Base-by-base conservation (phyloP, 2,888 invertebrate species). In the Xestobium rufovillosum region DNA sequence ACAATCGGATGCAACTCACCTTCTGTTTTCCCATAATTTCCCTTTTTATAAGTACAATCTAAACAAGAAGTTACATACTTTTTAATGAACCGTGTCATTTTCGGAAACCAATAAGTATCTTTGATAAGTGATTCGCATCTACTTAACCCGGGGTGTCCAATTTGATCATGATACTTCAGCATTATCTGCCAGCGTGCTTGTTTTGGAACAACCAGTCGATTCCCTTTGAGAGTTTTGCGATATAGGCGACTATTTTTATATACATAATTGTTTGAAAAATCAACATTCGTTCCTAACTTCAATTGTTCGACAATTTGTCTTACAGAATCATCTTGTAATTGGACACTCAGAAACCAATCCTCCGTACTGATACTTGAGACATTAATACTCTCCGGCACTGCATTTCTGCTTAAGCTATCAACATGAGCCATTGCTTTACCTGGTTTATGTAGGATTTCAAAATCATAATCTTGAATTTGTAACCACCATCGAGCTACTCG, bases 151-250 rank as follows among this genome's bases (percentile, higher is more conserved):
- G 51, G 37, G 33, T 60, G 55, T 2, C 59, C 58, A n/a, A 58
- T 52, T 1, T 57, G 49, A 38, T 59, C 57, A 34, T 57, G 59
- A 27, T 50, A 45, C 50, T 50, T 56, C 26, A 53, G 53, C 1
- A 55, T 9, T 3, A 59, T 33, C 36, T 42, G 55, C 49, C 55
- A 61, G 6, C 53, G 39, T 16, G 52, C 50, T 2, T n/a, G 19
- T n/a, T 30, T 31, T 1, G 56, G 57, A 1, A 58, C 56, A 12
- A 53, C 51, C 2, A 59, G 41, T 11, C 51, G 41, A 30, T 50
- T 45, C 2, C 54, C 54, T 6, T 41, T 26, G 1, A 28, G 31
- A 6, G 44, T 48, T 31, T 33, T 44, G 6, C 46, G 14, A 17
- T 39, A 49, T 12, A 47, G 27, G n/a, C 44, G 17, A 9, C 36